These are phyloP conservation scores for Cheilosia vernalis DNA, from an alignment of 2,888 invertebrate genomes.

Conservation along the genomic window DNA sequence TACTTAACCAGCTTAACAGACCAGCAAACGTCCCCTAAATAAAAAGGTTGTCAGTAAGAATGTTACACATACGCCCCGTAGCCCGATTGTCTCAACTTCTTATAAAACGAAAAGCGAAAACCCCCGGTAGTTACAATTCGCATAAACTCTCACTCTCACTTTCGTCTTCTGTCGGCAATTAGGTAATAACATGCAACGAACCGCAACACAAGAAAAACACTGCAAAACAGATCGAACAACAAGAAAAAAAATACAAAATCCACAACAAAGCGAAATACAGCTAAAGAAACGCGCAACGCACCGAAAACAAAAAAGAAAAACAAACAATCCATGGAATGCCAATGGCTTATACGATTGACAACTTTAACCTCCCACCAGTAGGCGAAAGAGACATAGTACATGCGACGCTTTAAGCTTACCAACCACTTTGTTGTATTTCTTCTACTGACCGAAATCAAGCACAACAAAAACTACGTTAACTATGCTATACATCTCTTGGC, in stretches of 20 bases:
- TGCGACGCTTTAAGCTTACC: constrained; percentile 54
- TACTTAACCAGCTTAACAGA: no score
- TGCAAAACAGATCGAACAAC: constrained; percentile 21
- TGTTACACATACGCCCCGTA: constrained; percentile 55
- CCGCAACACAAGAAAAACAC: constrained; percentile 19
- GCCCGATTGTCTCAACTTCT: background rate
- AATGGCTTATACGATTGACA: constrained; percentile 27
- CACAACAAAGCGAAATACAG: background rate
- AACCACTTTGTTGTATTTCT: constrained; percentile 48
- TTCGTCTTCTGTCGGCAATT: constrained; percentile 50
- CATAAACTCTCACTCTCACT: constrained; percentile 59
- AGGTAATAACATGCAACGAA: constrained; percentile 40
- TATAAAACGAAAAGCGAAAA: constrained; percentile 19
- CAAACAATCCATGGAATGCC: constrained; percentile 34
- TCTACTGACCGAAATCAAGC: constrained; percentile 44
- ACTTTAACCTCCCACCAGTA: constrained; percentile 30
- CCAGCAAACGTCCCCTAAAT: background rate
- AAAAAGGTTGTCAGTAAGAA: background rate
- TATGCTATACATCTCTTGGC: constrained; percentile 54
- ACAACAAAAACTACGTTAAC: constrained; percentile 31
- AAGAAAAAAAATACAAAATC: constrained; percentile 6
- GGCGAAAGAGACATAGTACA: constrained; percentile 14
- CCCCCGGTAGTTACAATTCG: background rate
- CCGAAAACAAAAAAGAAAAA: constrained; percentile 2
- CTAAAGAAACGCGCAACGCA: background rate